phyloP scores from a whole-genome alignment of 2,113 vertebrate species.

The Muntiacus muntjak region DNA sequence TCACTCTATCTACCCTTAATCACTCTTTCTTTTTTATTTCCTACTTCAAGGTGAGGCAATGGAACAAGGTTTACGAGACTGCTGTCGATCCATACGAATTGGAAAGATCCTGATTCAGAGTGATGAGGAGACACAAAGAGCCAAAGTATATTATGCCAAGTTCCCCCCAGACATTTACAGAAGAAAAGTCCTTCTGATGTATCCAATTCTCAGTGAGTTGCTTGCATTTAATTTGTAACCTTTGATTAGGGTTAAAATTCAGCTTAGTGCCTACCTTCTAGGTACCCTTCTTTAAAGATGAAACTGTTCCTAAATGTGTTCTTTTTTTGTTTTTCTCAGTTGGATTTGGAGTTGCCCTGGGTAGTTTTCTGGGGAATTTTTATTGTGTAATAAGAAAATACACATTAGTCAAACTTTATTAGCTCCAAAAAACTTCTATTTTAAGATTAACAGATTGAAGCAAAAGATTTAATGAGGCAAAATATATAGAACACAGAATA shows the following conservation, averaged over 20 bases:
- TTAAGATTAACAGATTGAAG: constrained; percentile 6
- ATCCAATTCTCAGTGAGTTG: constrained; percentile 96
- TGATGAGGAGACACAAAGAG: constrained; percentile 96
- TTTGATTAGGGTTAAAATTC: constrained; percentile 47
- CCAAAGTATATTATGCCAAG: constrained; percentile 98
- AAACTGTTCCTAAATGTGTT: neutral
- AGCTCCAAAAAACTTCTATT: constrained; percentile 11
- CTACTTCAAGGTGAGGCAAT: constrained; percentile 91
- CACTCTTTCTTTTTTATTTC: neutral
- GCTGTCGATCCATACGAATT: constrained; percentile 96
- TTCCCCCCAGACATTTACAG: constrained; percentile 97
- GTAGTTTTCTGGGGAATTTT: neutral
- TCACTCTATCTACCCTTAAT: neutral
- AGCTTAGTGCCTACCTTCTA: neutral
- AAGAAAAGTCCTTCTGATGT: constrained; percentile 98
- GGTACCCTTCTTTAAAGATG: neutral
- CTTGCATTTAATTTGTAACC: constrained; percentile 26
- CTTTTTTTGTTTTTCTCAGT: neutral
- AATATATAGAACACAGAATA: constrained; percentile 2
- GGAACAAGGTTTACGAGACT: constrained; percentile 97
- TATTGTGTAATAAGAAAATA: constrained; percentile 11
- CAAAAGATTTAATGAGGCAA: constrained; percentile 3
- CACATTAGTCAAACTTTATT: neutral
- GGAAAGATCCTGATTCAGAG: constrained; percentile 99
- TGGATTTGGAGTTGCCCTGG: neutral